Conservation (phyloP, 30 jellyfish, hydroid and myxozoan genomes). For the Calvadosia cruxmelitensis region DNA sequence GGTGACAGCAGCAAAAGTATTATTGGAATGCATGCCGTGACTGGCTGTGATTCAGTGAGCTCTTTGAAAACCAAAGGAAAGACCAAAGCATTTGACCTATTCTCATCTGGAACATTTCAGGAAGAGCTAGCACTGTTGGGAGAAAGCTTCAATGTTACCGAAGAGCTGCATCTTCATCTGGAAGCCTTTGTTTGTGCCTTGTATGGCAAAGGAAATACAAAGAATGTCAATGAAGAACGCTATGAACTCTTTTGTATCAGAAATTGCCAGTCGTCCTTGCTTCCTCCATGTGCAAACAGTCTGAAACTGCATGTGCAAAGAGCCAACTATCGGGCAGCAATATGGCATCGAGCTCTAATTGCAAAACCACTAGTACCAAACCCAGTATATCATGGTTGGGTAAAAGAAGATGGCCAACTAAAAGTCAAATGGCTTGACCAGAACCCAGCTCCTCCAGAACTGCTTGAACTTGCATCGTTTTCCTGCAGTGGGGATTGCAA, state of each 20-base stretch:
- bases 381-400: background rate
- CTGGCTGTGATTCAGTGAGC: conserved; percentile 23
- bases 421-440: background rate
- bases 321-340: conserved; percentile 11
- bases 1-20: conserved; percentile 36
- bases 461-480: background rate
- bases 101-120: background rate
- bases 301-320: conserved; percentile 23
- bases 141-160: background rate
- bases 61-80: background rate
- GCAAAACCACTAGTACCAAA: background rate
- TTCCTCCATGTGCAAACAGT: conserved; percentile 18
- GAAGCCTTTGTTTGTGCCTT: conserved; percentile 4
- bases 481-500: background rate
- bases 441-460: background rate
- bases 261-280: conserved; percentile 4
- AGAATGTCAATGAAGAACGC: conserved; percentile 12
- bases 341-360: background rate
- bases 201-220: conserved; percentile 10
- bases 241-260: conserved; percentile 7
- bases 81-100: conserved; percentile 1
- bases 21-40: conserved; percentile 56
- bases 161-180: conserved; percentile 1
- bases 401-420: background rate
- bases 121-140: conserved; percentile 18